These are phyloP conservation scores for Deroplatys truncata DNA, from an alignment of 2,888 invertebrate species.

Conservation along the genomic window DNA sequence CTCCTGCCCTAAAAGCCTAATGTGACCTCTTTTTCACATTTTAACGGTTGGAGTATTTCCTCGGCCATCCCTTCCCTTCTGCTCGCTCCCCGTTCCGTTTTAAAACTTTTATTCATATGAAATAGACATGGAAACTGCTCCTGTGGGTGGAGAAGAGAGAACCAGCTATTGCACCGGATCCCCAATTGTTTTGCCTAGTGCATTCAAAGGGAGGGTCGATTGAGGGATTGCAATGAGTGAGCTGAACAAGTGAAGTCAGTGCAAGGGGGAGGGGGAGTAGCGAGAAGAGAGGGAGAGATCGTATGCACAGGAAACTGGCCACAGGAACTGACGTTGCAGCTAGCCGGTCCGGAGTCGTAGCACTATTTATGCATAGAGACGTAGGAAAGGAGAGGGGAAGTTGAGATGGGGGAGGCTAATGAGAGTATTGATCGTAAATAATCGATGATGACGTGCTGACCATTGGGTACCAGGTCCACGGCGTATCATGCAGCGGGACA, in stretches of 20 bases:
- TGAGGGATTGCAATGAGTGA: conserved; percentile 8
- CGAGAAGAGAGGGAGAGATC: not conserved
- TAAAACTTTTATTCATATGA: conserved; percentile 1
- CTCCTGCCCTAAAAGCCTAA: not conserved
- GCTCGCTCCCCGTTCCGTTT: not conserved
- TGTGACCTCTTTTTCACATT: not conserved
- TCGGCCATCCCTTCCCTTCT: not conserved
- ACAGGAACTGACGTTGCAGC: not conserved
- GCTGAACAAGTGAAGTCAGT: not conserved
- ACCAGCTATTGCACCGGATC: not conserved
- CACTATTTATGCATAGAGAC: conserved; percentile 8
- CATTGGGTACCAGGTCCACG: not conserved
- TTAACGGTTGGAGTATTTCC: not conserved
- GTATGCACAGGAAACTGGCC: conserved; percentile 9
- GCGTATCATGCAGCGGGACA: not conserved
- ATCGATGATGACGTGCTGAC: conserved; percentile 8
- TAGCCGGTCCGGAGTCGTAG: not conserved
- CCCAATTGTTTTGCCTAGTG: conserved; percentile 13
- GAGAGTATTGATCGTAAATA: conserved; percentile 10
- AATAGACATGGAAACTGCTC: not conserved
- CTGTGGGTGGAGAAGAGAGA: not conserved
- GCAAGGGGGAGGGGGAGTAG: not conserved
- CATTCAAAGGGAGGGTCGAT: conserved; percentile 10
- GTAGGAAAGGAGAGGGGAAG: not conserved
- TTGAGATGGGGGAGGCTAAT: not conserved